Base-by-base conservation (phyloP, 2,113 vertebrate genomes). In the Gambusia holbrooki region DNA sequence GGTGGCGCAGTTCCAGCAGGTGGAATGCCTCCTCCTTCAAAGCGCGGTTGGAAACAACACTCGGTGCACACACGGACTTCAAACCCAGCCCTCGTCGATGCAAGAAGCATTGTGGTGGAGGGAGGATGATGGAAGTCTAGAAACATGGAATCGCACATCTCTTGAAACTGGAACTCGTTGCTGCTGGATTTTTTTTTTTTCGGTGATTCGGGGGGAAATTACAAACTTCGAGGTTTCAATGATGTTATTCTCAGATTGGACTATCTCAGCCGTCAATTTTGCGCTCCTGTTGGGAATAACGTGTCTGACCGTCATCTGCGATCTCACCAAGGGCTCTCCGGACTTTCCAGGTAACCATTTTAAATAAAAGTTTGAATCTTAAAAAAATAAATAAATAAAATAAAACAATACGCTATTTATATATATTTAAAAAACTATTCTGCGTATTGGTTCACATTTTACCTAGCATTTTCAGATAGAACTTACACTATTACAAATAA, bases 161-260 rank as follows among this genome's bases (percentile, higher is more conserved):
- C 75, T 71, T 68, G 71, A 69, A 60, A 68, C 69, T 82, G 73
- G 89, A 82, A 3, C 30, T 37, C 76, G 48, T 70, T 83, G 78
- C 60, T 29, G 35, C 62, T 77, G 76, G 42, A 71, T 37, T 35
- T 37, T 37, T 37, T 62, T 82, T 61, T 83, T 77, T 87, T 84
- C 85, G 45, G 85, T 87, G 86, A 79, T 79, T 54, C 72, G 77
- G 83, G 85, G 85, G 83, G 74, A 74, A 76, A 78, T 81, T 76
- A 19, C 28, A 69, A 67, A 85, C 82, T 70, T 67, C 32, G 93
- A 92, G 89, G 92, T 86, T 90, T 93, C 88, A 92, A 97, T 95
- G 94, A 97, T 97, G 96, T 95, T 92, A 93, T 87, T 93, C 91
- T 89, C 92, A 89, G 93, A 94, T 90, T 92, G 89, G 86, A 91